These are phyloP conservation scores for Dunckerocampus dactyliophorus DNA, from an alignment of 2,113 vertebrate species.

Conservation along the genomic window DNA sequence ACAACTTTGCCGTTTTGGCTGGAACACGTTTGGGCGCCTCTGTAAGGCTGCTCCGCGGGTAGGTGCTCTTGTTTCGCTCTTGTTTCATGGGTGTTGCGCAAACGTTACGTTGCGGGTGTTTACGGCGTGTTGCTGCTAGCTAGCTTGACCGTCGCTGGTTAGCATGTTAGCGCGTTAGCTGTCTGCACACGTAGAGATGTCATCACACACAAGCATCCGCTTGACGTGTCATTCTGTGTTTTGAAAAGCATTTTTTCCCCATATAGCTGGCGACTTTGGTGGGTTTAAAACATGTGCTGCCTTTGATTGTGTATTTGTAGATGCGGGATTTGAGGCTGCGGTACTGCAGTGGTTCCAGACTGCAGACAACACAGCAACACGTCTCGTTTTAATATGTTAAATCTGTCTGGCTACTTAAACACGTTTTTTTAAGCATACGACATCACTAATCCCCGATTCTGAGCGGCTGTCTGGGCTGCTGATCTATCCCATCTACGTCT, in stretches of 20 bases:
- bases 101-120: slow-evolving; percentile 46
- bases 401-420: neutral
- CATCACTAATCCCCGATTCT: slow-evolving; percentile 54
- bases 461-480: slow-evolving; percentile 41
- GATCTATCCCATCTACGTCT: slow-evolving; percentile 13
- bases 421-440: slow-evolving; percentile 27
- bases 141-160: slow-evolving; percentile 38
- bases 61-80: neutral
- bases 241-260: neutral
- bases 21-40: neutral
- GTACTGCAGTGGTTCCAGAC: slow-evolving; percentile 46
- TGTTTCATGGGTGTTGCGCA: slow-evolving; percentile 39
- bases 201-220: slow-evolving; percentile 6
- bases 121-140: slow-evolving; percentile 50
- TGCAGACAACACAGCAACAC: slow-evolving; percentile 17
- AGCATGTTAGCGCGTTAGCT: slow-evolving; percentile 49
- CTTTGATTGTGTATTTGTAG: slow-evolving; percentile 9
- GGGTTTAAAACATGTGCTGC: neutral
- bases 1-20: slow-evolving; percentile 14
- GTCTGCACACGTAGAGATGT: slow-evolving; percentile 21
- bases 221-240: neutral
- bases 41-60: neutral
- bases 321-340: slow-evolving; percentile 20
- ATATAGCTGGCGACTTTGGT: neutral
- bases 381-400: neutral